phyloP scores from a whole-genome alignment of 2,888 invertebrate species.

The Caenorhabditis macrosperma region DNA sequence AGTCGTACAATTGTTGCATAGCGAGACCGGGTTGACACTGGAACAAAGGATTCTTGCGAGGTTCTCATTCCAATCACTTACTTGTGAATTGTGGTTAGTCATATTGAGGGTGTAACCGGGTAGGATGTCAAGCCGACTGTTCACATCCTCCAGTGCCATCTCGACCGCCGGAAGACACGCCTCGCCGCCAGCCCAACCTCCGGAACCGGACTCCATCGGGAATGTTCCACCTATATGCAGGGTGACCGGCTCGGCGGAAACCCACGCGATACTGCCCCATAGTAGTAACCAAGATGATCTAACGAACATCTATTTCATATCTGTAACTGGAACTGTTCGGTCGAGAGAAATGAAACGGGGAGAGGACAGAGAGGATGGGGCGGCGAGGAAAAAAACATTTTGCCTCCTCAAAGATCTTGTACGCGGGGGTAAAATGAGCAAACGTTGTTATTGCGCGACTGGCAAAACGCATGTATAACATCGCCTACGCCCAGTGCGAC shows the following conservation, averaged over 20 bases:
- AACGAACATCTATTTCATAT: slow-evolving; percentile 65
- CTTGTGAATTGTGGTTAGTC: slow-evolving; percentile 79
- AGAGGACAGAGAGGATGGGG: background rate
- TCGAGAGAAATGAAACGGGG: background rate
- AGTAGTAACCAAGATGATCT: slow-evolving; percentile 58
- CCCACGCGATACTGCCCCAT: slow-evolving; percentile 56
- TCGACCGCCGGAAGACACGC: slow-evolving; percentile 91
- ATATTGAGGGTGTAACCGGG: slow-evolving; percentile 77
- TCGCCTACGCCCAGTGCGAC: slow-evolving; percentile 49
- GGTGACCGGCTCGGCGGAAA: slow-evolving; percentile 62
- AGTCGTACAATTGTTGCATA: slow-evolving; percentile 97
- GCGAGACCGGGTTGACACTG: slow-evolving; percentile 99
- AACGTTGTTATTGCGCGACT: slow-evolving; percentile 57
- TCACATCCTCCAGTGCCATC: slow-evolving; percentile 96
- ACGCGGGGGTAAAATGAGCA: slow-evolving; percentile 45
- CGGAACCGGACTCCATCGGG: slow-evolving; percentile 86
- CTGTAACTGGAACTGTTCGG: slow-evolving; percentile 33
- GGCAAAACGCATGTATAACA: slow-evolving; percentile 58
- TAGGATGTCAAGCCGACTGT: slow-evolving; percentile 72
- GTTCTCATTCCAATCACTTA: slow-evolving; percentile 32
- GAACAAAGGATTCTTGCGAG: slow-evolving; percentile 53
- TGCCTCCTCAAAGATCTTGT: slow-evolving; percentile 35
- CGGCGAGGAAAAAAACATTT: slow-evolving; percentile 14
- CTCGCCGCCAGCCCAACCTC: slow-evolving; percentile 98
- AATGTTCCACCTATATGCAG: slow-evolving; percentile 97